phyloP scores from a whole-genome alignment of 2,888 invertebrate species.

The Norana najaformis region DNA sequence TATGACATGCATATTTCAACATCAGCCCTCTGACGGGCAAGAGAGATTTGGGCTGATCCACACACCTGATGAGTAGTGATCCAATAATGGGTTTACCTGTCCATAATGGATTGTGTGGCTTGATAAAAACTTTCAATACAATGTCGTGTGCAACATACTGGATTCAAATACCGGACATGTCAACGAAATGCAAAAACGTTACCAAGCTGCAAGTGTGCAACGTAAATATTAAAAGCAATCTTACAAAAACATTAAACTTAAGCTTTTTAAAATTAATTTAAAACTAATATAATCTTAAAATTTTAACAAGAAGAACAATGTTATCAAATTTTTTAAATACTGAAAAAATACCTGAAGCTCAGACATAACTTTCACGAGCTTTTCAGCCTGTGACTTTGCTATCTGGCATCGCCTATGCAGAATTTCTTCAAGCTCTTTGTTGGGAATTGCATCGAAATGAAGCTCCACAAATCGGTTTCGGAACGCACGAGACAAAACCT shows the following conservation, averaged over 20 bases:
- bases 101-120: no score
- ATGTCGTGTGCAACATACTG: no score
- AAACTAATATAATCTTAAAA: background rate
- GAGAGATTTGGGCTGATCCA: no score
- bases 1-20: no score
- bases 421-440: constrained; percentile 81
- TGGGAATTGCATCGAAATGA: constrained; percentile 92
- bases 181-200: background rate
- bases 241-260: background rate
- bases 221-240: no score
- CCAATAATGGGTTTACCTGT: no score
- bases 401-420: constrained; percentile 84
- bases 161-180: background rate
- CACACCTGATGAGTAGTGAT: no score
- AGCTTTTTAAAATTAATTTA: background rate
- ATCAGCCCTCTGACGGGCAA: no score
- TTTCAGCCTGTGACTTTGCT: constrained; percentile 83
- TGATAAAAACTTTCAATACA: no score
- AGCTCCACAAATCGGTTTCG: constrained; percentile 95
- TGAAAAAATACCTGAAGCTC: constrained; percentile 74
- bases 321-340: background rate
- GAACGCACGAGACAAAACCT: constrained; percentile 93
- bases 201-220: background rate
- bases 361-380: constrained; percentile 87
- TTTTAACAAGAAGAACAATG: background rate